Evolutionary conservation across 2,797 vertebrate genomes (phyloP).

Genomic region (Staurois parvus): DNA sequence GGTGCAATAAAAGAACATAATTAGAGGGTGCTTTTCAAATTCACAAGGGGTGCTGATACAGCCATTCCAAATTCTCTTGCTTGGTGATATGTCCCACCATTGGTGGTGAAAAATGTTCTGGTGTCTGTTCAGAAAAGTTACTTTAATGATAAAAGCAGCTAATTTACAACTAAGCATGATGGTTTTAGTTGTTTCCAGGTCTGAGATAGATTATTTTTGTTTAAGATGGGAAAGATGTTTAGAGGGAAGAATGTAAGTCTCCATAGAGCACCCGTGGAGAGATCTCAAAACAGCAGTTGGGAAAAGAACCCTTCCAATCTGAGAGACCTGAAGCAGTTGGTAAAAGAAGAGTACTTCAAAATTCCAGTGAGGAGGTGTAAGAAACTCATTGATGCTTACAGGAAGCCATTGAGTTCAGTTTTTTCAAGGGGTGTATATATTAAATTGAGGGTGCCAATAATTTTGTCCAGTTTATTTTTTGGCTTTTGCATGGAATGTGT

Average conservation of each 20-base stretch:
- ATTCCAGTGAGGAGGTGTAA: too few relatives aligned
- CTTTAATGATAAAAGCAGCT: background rate
- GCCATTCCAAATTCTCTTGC: background rate
- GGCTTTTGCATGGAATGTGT: too few relatives aligned
- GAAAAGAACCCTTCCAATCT: too few relatives aligned
- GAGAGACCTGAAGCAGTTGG: too few relatives aligned
- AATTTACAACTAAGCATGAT: background rate
- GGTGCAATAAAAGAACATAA: background rate
- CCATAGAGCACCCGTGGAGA: too few relatives aligned
- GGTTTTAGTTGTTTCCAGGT: background rate
- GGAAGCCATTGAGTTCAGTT: too few relatives aligned
- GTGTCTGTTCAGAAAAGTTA: background rate
- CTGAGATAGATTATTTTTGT: background rate
- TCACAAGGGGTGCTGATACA: conserved; percentile 11
- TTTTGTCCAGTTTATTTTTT: too few relatives aligned
- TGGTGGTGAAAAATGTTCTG: background rate
- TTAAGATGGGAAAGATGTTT: background rate
- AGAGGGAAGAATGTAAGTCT: background rate
- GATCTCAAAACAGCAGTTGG: too few relatives aligned
- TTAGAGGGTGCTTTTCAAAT: background rate
- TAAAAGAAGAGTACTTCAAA: too few relatives aligned
- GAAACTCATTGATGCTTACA: too few relatives aligned
- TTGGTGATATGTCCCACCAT: background rate
- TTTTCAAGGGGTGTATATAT: too few relatives aligned
- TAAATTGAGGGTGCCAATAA: too few relatives aligned